Base-by-base conservation (phyloP, 2,888 invertebrate species). In the Drosophila ustulata region DNA sequence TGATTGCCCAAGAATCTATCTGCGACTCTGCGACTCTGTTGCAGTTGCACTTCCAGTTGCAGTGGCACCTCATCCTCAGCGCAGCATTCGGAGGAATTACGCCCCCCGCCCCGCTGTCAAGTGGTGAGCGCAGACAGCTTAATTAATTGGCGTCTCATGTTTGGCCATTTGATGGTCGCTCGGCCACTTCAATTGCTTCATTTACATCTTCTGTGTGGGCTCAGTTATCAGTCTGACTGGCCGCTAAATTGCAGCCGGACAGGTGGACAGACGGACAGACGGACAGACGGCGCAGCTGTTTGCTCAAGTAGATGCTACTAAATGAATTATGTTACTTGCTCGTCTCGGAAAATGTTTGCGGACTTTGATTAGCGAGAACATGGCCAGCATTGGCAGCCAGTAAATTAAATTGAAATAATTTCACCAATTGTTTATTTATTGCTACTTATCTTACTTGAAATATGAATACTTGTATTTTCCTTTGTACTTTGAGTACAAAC, bases 1-100 rank as follows among this genome's bases (percentile, higher is more conserved):
- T 56, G 84, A 64, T 80, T 80, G 69, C 75, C 66, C 57, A 80
- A 80, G 78, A 84, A 71, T 66, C 45, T 71, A 66, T 61, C 56
- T 26, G 65, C 18, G 50, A 47, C 43, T 61, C 56, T 26, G 65
- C 18, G 50, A 47, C 43, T 8, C 43, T 8, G 49, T 30, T 30
- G 30, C 6, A 7, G 30, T 30, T 30, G 28, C 28, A 39, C 39
- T 49, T 41, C n/a, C 18, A 18, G 2, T 49, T n/a, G 30, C n/a
- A 1, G n/a, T 39, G 3, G n/a, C 52, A n/a, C 28, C 18, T 28
- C 26, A 26, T 3, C 32, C 9, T n/a, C 41, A 25, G 3, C 5
- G n/a, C 6, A 32, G 8, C 43, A 45, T 11, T 45, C 11, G 57
- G 18, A 2, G 18, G n/a, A n/a, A n/a, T 49, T 3, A 41, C 13